Percentiles rank a stretch among this genome's conserved stretches.
phyloP scores from a whole-genome alignment of 2,113 vertebrate genomes.

The Prinia subflava region DNA sequence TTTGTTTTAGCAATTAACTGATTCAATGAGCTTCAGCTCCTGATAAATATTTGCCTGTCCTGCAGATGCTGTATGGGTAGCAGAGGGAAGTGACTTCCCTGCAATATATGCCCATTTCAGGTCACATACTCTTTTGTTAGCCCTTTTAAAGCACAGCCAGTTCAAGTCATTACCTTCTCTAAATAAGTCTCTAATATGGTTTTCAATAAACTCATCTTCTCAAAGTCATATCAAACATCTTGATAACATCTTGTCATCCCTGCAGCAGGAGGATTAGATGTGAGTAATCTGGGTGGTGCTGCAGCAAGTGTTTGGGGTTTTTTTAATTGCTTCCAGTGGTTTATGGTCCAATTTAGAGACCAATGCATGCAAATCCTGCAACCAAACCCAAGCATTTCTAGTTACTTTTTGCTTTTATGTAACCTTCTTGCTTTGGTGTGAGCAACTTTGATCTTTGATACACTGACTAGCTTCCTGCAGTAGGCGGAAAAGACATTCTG shows the following conservation, averaged over 20 bases:
- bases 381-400: not conserved
- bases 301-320: not conserved
- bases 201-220: not conserved
- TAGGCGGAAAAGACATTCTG: not conserved
- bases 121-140: not conserved
- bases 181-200: not conserved
- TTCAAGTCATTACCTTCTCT: not conserved
- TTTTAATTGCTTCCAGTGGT: not conserved
- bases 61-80: not conserved
- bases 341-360: not conserved
- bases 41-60: not conserved
- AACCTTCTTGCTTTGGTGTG: not conserved
- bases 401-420: not conserved
- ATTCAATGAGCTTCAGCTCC: not conserved
- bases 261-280: not conserved
- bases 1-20: not conserved
- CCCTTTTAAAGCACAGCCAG: not conserved
- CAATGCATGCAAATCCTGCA: not conserved
- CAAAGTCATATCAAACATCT: not conserved
- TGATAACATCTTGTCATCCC: not conserved
- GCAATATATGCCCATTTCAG: not conserved
- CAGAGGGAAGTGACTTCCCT: not conserved
- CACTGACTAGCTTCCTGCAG: slow-evolving; percentile 37
- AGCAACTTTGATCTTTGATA: slow-evolving; percentile 38
- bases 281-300: slow-evolving; percentile 1